Conservation (phyloP, 2,888 invertebrate species). For the Ptycholaimellus sp. region DNA sequence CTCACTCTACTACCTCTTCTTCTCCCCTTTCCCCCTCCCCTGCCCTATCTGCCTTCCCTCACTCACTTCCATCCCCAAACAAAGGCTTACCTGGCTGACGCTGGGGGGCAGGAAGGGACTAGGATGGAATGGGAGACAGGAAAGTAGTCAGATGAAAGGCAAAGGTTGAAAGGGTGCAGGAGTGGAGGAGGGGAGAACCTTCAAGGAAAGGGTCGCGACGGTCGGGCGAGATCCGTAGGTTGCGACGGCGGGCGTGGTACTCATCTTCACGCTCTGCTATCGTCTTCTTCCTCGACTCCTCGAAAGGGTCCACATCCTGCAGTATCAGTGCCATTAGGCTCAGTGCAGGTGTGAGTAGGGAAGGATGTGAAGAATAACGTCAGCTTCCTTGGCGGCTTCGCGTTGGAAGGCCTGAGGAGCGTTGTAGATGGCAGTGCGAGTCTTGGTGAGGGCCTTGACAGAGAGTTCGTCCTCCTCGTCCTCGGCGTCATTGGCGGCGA, state of each 20-base stretch:
- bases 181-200: too few relatives aligned
- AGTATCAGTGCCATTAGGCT: conserved; percentile 6
- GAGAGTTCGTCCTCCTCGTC: conserved; percentile 14
- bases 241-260: conserved; percentile 60
- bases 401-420: conserved; percentile 14
- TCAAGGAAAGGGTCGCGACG: conserved; percentile 90
- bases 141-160: too few relatives aligned
- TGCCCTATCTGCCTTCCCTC: too few relatives aligned
- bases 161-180: too few relatives aligned
- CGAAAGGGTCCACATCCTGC: conserved; percentile 74
- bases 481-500: conserved; percentile 80
- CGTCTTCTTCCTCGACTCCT: conserved; percentile 62
- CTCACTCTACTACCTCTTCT: too few relatives aligned
- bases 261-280: conserved; percentile 92
- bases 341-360: too few relatives aligned
- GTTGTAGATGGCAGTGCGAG: conserved; percentile 6
- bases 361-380: too few relatives aligned
- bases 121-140: too few relatives aligned
- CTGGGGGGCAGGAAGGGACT: too few relatives aligned
- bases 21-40: too few relatives aligned
- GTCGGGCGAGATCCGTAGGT: conserved; percentile 76
- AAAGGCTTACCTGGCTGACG: too few relatives aligned
- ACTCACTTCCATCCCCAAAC: too few relatives aligned
- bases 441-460: conserved; percentile 2
- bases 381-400: conserved; percentile 14